A percentile compares a stretch with the other conserved stretches of the same genome.
These are phyloP conservation scores for Eonycteris spelaea DNA, from an alignment of 2,113 vertebrate species.

Conservation along the genomic window DNA sequence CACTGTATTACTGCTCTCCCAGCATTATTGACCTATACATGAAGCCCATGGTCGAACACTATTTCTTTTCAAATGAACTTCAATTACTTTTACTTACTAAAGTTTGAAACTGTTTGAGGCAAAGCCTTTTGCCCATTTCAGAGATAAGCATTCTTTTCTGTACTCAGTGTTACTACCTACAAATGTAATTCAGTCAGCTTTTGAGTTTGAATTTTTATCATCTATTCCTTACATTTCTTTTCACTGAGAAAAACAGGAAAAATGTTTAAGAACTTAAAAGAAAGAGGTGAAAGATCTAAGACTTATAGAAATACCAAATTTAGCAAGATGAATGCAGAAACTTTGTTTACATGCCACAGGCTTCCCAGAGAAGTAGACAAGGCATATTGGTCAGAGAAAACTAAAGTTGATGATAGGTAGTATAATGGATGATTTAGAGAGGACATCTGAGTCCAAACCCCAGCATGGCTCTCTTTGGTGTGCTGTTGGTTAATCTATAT, in stretches of 20 bases:
- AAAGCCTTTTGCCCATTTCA: neutral
- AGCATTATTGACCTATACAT: neutral
- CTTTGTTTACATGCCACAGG: neutral
- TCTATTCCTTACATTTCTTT: neutral
- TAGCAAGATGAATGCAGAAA: neutral
- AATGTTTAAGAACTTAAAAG: neutral
- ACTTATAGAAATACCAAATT: neutral
- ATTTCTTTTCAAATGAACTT: neutral
- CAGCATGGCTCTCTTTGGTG: neutral
- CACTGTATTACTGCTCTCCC: neutral
- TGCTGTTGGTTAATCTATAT: neutral
- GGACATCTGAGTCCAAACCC: neutral
- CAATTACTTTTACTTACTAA: neutral
- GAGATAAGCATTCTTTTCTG: neutral
- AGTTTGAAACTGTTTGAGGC: neutral
- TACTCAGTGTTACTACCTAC: neutral
- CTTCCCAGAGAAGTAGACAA: neutral
- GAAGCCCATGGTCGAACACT: neutral
- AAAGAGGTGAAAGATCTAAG: neutral
- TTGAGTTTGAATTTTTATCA: neutral
- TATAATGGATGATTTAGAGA: neutral
- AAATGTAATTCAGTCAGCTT: neutral
- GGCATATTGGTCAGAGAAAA: neutral
- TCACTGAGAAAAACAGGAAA: neutral
- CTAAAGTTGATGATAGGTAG: neutral